Percentiles rank a stretch among this genome's conserved stretches.
Evolutionary conservation across 2,797 vertebrate genomes (phyloP).

Genomic region (Sciurus carolinensis): DNA sequence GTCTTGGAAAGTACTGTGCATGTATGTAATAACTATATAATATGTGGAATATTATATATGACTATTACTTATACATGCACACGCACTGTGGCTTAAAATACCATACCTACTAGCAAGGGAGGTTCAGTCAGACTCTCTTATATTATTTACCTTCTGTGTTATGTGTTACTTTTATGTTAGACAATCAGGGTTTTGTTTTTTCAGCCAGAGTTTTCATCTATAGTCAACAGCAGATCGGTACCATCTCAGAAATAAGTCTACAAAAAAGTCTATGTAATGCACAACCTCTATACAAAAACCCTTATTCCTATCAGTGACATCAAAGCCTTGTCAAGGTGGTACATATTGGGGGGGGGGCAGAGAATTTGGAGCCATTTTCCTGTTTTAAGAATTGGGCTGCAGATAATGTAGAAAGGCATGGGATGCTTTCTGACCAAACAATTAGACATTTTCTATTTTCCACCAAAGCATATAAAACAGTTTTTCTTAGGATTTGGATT

Average conservation of each 20-base stretch:
- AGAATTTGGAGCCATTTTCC: constrained; percentile 81
- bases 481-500: constrained; percentile 41
- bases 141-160: constrained; percentile 86
- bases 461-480: constrained; percentile 41
- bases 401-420: constrained; percentile 68
- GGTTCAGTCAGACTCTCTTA: constrained; percentile 83
- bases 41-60: constrained; percentile 92
- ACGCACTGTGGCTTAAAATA: constrained; percentile 88
- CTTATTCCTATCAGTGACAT: constrained; percentile 84
- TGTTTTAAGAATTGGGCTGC: constrained; percentile 80
- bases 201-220: constrained; percentile 85
- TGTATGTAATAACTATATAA: constrained; percentile 90
- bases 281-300: constrained; percentile 76
- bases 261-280: constrained; percentile 78
- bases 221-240: constrained; percentile 80
- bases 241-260: constrained; percentile 82
- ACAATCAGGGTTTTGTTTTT: constrained; percentile 88
- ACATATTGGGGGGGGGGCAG: constrained; percentile 86
- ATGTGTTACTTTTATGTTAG: constrained; percentile 87
- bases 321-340: constrained; percentile 97
- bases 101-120: constrained; percentile 88
- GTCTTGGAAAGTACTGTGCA: constrained; percentile 89
- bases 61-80: constrained; percentile 86
- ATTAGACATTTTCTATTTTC: constrained; percentile 75
- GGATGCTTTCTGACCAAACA: constrained; percentile 79